These are phyloP conservation scores for Drosophila neonasuta DNA, from an alignment of 2,888 invertebrate genomes.

Conservation along the genomic window DNA sequence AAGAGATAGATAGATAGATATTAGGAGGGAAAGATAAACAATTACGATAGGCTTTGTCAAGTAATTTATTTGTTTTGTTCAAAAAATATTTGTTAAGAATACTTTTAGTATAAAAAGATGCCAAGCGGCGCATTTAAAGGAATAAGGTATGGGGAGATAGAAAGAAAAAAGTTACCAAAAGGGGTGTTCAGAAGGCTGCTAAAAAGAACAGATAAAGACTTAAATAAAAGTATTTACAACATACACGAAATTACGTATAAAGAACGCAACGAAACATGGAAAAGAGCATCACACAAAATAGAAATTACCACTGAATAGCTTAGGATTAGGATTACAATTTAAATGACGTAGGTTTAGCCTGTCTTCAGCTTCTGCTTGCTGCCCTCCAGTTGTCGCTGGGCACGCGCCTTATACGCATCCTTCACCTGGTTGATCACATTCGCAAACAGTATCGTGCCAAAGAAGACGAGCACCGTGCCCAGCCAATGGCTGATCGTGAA, in stretches of 20 bases:
- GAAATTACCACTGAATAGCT: conserved; percentile 1
- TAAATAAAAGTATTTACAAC: conserved; percentile 44
- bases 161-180: not conserved
- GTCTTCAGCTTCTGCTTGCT: conserved; percentile 35
- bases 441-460: conserved; percentile 96
- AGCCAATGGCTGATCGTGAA: conserved; percentile 96
- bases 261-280: conserved; percentile 1
- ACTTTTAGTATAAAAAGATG: conserved; percentile 18
- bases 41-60: conserved; percentile 1
- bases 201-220: not conserved
- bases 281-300: conserved; percentile 31
- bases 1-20: not conserved
- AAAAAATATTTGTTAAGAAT: conserved; percentile 31
- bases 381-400: conserved; percentile 16
- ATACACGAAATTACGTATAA: conserved; percentile 19
- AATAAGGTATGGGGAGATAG: not conserved
- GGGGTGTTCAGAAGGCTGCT: conserved; percentile 1
- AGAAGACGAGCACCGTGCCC: conserved; percentile 94
- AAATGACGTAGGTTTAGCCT: conserved; percentile 19
- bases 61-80: conserved; percentile 12
- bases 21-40: not conserved
- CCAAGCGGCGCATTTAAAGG: conserved; percentile 6
- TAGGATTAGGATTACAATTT: not conserved
- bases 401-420: conserved; percentile 53
- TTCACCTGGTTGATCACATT: conserved; percentile 85